Evolutionary conservation across 2,888 invertebrate species (phyloP), one percentile per base, ranked within the genome.

Genomic region (Morpho deidamia): DNA sequence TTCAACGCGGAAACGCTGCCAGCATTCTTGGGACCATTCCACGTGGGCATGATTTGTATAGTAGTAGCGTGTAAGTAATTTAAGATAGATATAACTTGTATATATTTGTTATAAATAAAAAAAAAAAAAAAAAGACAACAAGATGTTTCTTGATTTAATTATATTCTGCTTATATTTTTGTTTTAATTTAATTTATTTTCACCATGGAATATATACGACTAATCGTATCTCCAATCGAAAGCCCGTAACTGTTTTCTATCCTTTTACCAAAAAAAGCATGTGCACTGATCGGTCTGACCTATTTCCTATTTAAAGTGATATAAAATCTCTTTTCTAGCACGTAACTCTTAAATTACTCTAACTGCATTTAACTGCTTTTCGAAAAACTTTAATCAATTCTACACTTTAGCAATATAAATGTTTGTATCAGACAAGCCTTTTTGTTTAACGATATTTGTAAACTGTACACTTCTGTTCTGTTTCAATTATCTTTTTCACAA

Each of bases 321-420:
- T 23, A 23, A 23, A 23, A 23, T 23, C 23, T 44, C 23, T 49
- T 32, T 34, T 11, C 37, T 14, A 44, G 51, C 51, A 51, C 47
- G 45, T 50, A 50, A 50, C 51, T 51, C 49, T 57, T 56, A 54
- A 51, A 59, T 56, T 54, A 54, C 51, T 52, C 54, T 50, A 43
- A 59, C 57, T 55, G 50, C 54, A 38, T 37, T 49, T 45, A 54
- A 49, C 44, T 54, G 43, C 47, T 57, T 5, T 50, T 34, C 43
- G 43, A 49, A 48, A 44, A 50, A 45, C 33, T 52, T 43, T 54
- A 51, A 58, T 51, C 51, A 46, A 56, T 57, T 59, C 56, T 5
- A 23, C 49, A 52, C 51, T 52, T 56, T 56, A 53, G 53, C 54
- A 48, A 38, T 12, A 38, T 34, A 43, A 47, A 23, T 32, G 42